phyloP scores from a whole-genome alignment of 2,888 invertebrate genomes.

The Hypercompe scribonia region DNA sequence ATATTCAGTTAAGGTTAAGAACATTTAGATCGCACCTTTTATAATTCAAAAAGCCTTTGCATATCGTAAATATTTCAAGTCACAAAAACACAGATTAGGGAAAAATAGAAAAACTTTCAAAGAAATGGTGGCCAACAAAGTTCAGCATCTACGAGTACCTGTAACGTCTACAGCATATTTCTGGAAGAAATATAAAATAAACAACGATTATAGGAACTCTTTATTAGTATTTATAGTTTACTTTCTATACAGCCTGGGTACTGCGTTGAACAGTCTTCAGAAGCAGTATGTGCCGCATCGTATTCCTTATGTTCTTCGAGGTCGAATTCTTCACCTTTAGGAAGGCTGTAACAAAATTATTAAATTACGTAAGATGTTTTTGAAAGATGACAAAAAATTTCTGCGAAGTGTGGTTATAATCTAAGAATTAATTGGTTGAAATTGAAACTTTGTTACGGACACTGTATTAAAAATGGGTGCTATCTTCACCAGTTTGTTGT shows the following conservation, averaged over 20 bases:
- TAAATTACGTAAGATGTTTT: no score
- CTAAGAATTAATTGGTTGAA: no score
- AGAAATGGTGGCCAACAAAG: background rate
- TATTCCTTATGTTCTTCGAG: constrained; percentile 77
- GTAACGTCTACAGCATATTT: background rate
- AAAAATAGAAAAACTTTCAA: no score
- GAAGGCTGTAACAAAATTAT: constrained; percentile 71
- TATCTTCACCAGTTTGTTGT: background rate
- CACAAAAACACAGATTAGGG: no score
- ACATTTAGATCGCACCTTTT: no score
- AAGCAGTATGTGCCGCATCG: constrained; percentile 75
- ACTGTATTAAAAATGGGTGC: background rate
- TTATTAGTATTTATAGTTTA: constrained; percentile 15
- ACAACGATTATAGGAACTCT: background rate
- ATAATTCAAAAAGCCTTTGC: no score
- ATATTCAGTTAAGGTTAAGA: no score
- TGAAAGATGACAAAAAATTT: background rate
- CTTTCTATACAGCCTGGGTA: constrained; percentile 77
- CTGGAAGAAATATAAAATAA: background rate
- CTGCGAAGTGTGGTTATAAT: no score
- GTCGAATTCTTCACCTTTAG: constrained; percentile 73
- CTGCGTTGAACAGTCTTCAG: constrained; percentile 71
- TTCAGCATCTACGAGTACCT: background rate
- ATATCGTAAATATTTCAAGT: no score
- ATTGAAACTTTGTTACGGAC: background rate